Evolutionary conservation across 2,113 vertebrate species (phyloP), one percentile per base, ranked within the genome.

Genomic region (Paracanthobrama guichenoti): DNA sequence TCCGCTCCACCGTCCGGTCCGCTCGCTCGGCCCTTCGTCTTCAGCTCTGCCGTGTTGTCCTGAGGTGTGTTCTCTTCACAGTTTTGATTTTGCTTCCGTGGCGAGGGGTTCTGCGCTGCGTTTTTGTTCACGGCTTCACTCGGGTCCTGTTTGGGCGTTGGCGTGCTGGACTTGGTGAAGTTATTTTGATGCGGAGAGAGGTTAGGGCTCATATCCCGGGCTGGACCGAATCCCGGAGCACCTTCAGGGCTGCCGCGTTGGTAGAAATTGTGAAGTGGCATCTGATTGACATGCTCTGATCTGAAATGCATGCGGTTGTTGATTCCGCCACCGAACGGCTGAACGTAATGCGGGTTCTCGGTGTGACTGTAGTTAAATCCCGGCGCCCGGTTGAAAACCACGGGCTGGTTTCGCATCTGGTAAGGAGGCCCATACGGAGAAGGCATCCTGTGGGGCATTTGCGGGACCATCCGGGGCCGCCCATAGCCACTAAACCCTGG

Each of bases 391-490:
- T 85, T 94, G 87, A 95, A 95, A 79, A 93, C 93, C 92, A 94
- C 80, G 0, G 94, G 91, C n/a, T 95, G 95, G 79, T 92, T 94
- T 90, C 95, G 92, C 87, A 95, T 93, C 1, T 93, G 90, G 76
- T 95, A 96, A 26, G 92, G 92, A 22, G 90, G 90, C 72, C 94
- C 93, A 28, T 94, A 95, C 0, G 92, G 93, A 0, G 94, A 92
- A 22, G 94, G 90, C 88, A 95, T 91, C 87, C 95, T 94, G 31
- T 93, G 91, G 24, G 93, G 90, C 72, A 93, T 55, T 55, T 55
- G 53, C 53, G 94, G 94, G 14, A 93, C 93, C 93, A 95, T 95
- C 88, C 95, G 94, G 89, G 94, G 90, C 85, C 94, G 90, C 87
- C 90, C 91, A 89, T 95, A 96, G 64, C 93, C 91, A 81, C 93